Percentiles rank a stretch among this genome's conserved stretches.
Evolutionary conservation across 2,113 vertebrate species (phyloP).

Genomic region (Elephas maximus): DNA sequence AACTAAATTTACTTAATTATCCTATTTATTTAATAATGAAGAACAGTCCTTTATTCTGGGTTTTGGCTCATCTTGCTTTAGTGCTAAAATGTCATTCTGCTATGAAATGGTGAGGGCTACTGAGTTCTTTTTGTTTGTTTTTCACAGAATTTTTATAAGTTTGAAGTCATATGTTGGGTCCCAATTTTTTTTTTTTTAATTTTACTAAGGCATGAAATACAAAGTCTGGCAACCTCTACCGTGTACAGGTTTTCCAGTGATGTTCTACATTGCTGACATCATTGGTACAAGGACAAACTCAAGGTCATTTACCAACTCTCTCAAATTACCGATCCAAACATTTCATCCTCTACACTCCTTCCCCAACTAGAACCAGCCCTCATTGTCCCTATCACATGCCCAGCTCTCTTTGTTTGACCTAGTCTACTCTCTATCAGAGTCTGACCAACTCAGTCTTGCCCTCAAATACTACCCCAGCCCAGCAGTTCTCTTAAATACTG

Average conservation of each 20-base stretch:
- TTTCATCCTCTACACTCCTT: neutral
- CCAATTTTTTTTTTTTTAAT: neutral
- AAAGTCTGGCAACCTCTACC: neutral
- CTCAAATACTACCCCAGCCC: neutral
- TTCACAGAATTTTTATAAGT: neutral
- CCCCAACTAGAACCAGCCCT: neutral
- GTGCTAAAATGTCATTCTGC: slow-evolving; percentile 9
- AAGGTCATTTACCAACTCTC: neutral
- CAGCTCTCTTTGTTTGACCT: neutral
- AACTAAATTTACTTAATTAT: slow-evolving; percentile 2
- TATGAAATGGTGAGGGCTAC: neutral
- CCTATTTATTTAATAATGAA: neutral
- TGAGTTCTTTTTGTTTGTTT: neutral
- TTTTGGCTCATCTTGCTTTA: neutral
- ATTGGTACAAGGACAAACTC: slow-evolving; percentile 17
- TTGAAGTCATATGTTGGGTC: neutral
- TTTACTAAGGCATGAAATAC: neutral
- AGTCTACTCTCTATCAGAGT: neutral
- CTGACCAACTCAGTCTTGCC: neutral
- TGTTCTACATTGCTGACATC: neutral
- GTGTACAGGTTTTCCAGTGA: neutral
- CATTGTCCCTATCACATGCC: neutral
- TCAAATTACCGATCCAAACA: neutral
- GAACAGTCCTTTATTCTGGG: neutral
- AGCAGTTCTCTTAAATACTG: neutral